Percentiles rank a stretch among this genome's conserved stretches.
Evolutionary conservation across 2,113 vertebrate genomes (phyloP).

Genomic region (Ardeotis arabs): DNA sequence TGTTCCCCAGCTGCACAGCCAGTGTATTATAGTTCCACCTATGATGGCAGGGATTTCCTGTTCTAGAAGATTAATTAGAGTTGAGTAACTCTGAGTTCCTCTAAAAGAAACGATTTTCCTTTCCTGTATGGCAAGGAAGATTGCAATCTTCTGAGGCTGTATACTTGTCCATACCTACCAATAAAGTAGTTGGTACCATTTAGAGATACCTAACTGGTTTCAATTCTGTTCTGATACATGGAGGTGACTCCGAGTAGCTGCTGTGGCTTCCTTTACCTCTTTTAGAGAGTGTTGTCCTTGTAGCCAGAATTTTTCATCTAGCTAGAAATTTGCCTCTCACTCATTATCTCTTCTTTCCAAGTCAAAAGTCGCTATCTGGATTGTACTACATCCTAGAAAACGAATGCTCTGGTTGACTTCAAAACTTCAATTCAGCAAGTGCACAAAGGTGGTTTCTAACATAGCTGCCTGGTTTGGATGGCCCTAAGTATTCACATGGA

Average conservation of each 20-base stretch:
- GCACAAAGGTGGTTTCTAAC: neutral
- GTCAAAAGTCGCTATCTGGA: neutral
- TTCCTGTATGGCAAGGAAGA: neutral
- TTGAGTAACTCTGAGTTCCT: constrained; percentile 56
- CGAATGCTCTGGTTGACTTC: neutral
- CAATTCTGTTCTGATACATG: neutral
- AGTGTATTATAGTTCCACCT: constrained; percentile 13
- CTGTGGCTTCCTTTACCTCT: neutral
- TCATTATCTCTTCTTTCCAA: neutral
- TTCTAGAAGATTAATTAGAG: constrained; percentile 40
- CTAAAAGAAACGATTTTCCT: constrained; percentile 38
- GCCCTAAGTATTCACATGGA: neutral
- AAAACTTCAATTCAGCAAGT: neutral
- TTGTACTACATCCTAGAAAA: neutral
- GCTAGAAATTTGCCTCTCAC: neutral
- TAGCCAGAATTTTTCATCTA: neutral
- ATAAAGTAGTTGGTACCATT: neutral
- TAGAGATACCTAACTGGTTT: neutral
- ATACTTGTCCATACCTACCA: neutral
- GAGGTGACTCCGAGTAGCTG: neutral
- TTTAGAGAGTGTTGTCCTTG: neutral
- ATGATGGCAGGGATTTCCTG: constrained; percentile 49
- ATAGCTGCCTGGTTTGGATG: neutral
- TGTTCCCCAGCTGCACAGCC: constrained; percentile 19
- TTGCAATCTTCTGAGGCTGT: neutral